phyloP scores from a whole-genome alignment of 2,113 vertebrate species.

The Leucoraja erinaceus region DNA sequence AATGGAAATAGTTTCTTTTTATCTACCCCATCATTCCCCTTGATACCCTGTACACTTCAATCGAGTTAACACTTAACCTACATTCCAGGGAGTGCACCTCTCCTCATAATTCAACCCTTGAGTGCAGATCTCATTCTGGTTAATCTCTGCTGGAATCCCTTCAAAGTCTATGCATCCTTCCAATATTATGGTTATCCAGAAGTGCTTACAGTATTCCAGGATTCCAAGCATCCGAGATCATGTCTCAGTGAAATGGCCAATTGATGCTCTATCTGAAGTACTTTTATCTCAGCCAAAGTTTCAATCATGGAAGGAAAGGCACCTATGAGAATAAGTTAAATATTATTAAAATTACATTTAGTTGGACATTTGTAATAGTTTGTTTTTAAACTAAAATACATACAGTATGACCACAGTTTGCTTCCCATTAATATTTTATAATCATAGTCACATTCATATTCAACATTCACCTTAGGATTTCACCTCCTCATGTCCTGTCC shows the following conservation, averaged over 20 bases:
- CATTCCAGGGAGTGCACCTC: too few relatives aligned
- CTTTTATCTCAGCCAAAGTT: background rate
- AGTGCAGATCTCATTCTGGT: too few relatives aligned
- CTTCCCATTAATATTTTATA: background rate
- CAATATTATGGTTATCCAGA: too few relatives aligned
- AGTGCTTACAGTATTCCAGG: too few relatives aligned
- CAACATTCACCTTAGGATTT: background rate
- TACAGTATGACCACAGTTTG: background rate
- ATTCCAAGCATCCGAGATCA: background rate
- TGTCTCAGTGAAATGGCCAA: background rate
- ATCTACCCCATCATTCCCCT: too few relatives aligned
- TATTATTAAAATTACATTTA: background rate
- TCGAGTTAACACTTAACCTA: too few relatives aligned
- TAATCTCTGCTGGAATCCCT: too few relatives aligned
- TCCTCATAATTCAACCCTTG: too few relatives aligned
- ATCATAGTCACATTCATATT: background rate
- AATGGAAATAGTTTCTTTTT: background rate
- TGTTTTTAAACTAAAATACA: background rate
- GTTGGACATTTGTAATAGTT: background rate
- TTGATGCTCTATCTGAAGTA: background rate
- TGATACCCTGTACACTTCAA: too few relatives aligned
- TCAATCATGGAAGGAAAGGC: background rate
- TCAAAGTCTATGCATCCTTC: too few relatives aligned
- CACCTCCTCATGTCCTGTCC: background rate
- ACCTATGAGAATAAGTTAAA: background rate